Base-by-base conservation (phyloP, 92 coral and sea anemone genomes). In the Umimayanthus kanabou region DNA sequence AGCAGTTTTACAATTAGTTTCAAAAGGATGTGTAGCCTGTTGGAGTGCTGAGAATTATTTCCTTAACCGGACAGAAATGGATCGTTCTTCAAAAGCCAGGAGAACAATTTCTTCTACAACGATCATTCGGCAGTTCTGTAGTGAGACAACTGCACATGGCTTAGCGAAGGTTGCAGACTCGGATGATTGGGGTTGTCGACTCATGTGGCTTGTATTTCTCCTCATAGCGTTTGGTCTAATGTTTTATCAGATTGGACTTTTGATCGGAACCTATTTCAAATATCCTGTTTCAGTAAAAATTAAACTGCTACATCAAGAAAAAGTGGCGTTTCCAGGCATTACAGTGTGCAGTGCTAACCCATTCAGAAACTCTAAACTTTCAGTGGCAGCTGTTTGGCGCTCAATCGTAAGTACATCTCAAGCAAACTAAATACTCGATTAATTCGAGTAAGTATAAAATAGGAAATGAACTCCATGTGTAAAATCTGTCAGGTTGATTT, bases 111-210 rank as follows among this genome's bases (percentile, higher is more conserved):
- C 85, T 33, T 61, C 58, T 37, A 9, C 47, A 13, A 37, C 47
- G 43, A 28, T 80, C 15, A 37, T 80, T 39, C 49, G 49, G 73
- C 55, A 15, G 6, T 80, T 80, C 61, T 80, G 85, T 65, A 37
- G 53, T 23, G 53, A 80, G 33, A 80, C 85, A 5, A 80, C 85
- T 1, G 85, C 73, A 58, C 85, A 80, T 29, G 85, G 85, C 20
- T 80, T 80, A 14, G 71, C 73, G 30, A 80, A 40, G 15, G 61
- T 80, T 37, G 73, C 73, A 29, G 20, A 65, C 0, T 80, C 85
- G 18, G 28, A 80, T 18, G 39, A 11, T 18, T 58, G 73, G 85
- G 57, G 26, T 39, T 37, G 73, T 39, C 85, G 85, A 15, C 47
- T 80, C 11, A 18, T 80, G 18, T 80, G 85, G 85, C 70, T 57